Conservation (phyloP, 2,113 vertebrate species). For the Stomatorhinus ivindoensis region DNA sequence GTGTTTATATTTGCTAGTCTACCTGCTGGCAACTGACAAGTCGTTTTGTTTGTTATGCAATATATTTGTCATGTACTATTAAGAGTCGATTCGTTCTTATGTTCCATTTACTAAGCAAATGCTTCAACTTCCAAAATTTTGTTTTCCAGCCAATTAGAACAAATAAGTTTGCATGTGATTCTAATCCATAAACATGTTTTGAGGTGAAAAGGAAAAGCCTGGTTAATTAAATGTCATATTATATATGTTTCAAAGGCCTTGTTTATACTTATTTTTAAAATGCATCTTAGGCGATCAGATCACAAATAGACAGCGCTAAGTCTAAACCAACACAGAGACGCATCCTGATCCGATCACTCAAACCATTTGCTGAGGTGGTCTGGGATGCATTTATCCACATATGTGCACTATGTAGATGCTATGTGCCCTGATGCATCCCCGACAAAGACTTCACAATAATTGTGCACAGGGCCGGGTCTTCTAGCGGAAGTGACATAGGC, state of each 20-base stretch:
- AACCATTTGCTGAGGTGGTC: neutral
- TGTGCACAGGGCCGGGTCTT: neutral
- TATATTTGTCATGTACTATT: neutral
- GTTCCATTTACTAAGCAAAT: neutral
- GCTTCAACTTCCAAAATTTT: neutral
- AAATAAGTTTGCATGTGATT: neutral
- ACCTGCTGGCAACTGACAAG: neutral
- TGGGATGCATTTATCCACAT: neutral
- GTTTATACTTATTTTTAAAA: neutral
- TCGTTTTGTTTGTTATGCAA: neutral
- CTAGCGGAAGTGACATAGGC: neutral
- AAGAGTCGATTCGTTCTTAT: neutral
- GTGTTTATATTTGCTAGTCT: neutral
- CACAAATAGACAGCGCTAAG: neutral
- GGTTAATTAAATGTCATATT: constrained; percentile 1
- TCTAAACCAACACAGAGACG: neutral
- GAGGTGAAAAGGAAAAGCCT: constrained; percentile 2
- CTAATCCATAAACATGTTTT: neutral
- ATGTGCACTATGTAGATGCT: neutral
- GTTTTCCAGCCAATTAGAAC: neutral
- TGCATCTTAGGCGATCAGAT: neutral
- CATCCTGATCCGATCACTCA: neutral
- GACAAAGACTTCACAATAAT: neutral
- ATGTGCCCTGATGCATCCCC: neutral
- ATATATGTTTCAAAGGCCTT: neutral